Percentiles rank a stretch among this genome's conserved stretches.
These are phyloP conservation scores for Sarcophaga carnaria DNA, from an alignment of 2,888 invertebrate genomes.

Conservation along the genomic window DNA sequence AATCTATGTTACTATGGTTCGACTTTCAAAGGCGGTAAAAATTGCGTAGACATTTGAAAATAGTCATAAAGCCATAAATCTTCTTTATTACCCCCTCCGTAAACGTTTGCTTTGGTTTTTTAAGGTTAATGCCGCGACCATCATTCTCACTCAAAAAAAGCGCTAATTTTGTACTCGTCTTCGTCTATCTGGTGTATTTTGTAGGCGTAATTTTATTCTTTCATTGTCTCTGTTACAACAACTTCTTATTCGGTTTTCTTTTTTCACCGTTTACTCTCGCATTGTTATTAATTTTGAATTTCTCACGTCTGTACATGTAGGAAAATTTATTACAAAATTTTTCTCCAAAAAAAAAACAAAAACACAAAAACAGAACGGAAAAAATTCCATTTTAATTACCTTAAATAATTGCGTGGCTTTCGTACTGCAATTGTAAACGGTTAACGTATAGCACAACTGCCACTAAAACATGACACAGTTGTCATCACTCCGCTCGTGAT, in stretches of 20 bases:
- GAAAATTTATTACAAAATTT: slow-evolving; percentile 47
- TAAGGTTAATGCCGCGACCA: slow-evolving; percentile 16
- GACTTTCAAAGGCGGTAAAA: slow-evolving; percentile 53
- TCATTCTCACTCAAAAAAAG: neutral
- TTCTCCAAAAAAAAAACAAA: too few species aligned
- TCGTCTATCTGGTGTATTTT: slow-evolving; percentile 9
- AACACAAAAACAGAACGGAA: neutral
- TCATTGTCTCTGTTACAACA: slow-evolving; percentile 46
- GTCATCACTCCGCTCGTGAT: neutral
- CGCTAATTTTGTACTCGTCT: neutral
- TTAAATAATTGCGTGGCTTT: slow-evolving; percentile 28
- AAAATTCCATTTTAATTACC: slow-evolving; percentile 35
- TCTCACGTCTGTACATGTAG: slow-evolving; percentile 49
- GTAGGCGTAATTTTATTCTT: slow-evolving; percentile 59
- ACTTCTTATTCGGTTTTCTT: slow-evolving; percentile 13
- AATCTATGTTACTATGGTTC: neutral
- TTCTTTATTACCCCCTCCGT: slow-evolving; percentile 61
- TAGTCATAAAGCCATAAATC: slow-evolving; percentile 70
- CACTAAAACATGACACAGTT: neutral
- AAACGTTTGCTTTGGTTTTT: slow-evolving; percentile 29
- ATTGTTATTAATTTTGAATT: slow-evolving; percentile 35
- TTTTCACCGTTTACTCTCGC: neutral
- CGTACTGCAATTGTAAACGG: neutral
- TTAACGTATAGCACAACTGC: neutral
- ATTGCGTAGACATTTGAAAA: slow-evolving; percentile 68